Base-by-base conservation (phyloP, 2,888 invertebrate species). In the Ametastegia equiseti region DNA sequence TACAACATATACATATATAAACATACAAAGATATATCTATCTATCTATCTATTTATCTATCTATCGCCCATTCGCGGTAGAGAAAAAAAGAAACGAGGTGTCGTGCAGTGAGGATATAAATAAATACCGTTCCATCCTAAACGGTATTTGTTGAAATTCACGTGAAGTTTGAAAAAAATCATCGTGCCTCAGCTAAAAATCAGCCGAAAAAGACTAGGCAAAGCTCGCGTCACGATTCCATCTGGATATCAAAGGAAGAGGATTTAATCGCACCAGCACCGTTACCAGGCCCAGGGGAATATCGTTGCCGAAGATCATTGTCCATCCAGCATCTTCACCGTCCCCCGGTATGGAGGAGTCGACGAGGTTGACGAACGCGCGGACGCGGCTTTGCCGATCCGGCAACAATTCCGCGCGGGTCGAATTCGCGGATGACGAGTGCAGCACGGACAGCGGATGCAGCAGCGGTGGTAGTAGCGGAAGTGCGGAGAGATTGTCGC, bases 401-500 rank as follows among this genome's bases (percentile, higher is more conserved):
- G 33, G 15, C 5, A 23, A 50, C 4, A 75, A 82, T 42, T 23
- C 9, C 30, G 11, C 30, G 5, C 80, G 81, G 0, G n/a, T 50
- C 47, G 88, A 89, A 23, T 88, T 88, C 80, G 87, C 87, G 5
- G 90, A 89, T 81, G 88, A 91, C 84, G 89, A 91, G 83, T 88
- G 88, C 86, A 90, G 89, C 84, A 88, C 89, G 15, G 90, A 89
- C 85, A 90, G 92, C 84, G 89, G 94, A 91, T 87, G 92, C 91
- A 83, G 94, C 92, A 88, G 93, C 85, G 82, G 93, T 91, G 84
- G 94, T 23, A 78, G 93, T 92, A 89, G 86, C 82, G 89, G 87
- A 19, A 90, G 90, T 82, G 87, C 87, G 13, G 89, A 89, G 15
- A 83, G 88, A 9, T 63, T 88, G 0, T 88, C 89, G 11, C 86